These are phyloP conservation scores for Cossypha heuglini DNA, from an alignment of 2,797 vertebrate species.

Conservation along the genomic window DNA sequence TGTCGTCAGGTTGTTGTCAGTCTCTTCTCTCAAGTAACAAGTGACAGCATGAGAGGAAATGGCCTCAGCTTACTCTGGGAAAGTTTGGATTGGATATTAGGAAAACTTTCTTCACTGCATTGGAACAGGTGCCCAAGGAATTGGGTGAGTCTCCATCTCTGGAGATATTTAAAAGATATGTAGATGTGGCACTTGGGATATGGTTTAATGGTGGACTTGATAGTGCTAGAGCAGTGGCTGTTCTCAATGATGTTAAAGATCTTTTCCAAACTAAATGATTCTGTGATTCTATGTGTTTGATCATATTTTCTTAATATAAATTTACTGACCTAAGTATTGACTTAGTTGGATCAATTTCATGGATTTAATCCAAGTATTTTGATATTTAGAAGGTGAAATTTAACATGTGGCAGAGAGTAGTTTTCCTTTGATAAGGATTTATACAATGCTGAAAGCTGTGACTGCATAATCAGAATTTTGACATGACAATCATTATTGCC, in stretches of 20 bases:
- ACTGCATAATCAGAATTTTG: background rate
- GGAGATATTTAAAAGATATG: background rate
- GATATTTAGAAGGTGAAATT: background rate
- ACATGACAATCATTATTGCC: background rate
- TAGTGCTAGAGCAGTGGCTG: background rate
- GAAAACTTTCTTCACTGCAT: background rate
- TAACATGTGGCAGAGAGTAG: background rate
- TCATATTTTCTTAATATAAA: background rate
- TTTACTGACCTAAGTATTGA: background rate
- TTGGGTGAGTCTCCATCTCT: too few relatives aligned
- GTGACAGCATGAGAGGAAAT: background rate
- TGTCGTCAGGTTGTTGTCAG: background rate
- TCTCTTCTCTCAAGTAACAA: background rate
- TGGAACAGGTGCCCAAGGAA: background rate
- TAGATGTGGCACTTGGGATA: background rate
- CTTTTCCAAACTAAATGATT: background rate
- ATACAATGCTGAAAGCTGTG: background rate
- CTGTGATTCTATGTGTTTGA: background rate
- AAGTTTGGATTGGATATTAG: background rate
- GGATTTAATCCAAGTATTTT: background rate
- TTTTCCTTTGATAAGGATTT: background rate
- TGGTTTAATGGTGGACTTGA: background rate
- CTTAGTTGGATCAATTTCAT: background rate
- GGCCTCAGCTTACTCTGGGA: rapidly evolving
- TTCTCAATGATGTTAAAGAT: background rate